Evolutionary conservation across 2,797 vertebrate genomes (phyloP), one percentile per base, ranked within the genome.

Genomic region (Pitangus sulphuratus): DNA sequence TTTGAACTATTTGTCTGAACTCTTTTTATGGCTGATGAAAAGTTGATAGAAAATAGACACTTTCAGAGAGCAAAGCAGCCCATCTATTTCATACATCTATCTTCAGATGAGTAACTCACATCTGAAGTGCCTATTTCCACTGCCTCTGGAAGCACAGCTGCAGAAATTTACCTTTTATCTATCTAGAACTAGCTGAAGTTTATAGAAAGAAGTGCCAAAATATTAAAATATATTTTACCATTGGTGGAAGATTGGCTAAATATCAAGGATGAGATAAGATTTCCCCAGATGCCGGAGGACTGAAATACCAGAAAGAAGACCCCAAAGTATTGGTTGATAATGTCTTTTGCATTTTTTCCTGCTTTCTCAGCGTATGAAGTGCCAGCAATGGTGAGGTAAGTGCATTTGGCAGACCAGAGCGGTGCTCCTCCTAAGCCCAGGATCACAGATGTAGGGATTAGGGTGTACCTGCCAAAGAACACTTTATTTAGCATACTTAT

Each of bases 231-330:
- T 25, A 51, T 91, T 70, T 95, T 98, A 99, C 99, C 98, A 97
- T 98, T 97, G 10, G 26, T 95, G 50, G 97, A 64, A 65, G 97
- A 98, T 94, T 99, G 98, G 58, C 98, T 97, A 11, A 99, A 98
- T 92, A 99, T 98, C 87, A 99, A 98, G 4, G 99, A 99, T 4
- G 99, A 99, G 97, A 99, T 99, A 92, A 99, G 98, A 97, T 99
- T 99, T 76, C 99, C 99, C 98, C 99, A 99, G 60, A 99, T 98
- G 1, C 98, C 98, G 0, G 99, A 98, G 1, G 99, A 99, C 97
- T 99, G 99, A 71, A 99, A 99, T 82, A 99, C 98, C 92, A 99
- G 98, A 76, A 99, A 99, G 98, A 99, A 99, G 95, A 99, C 93
- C 79, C 99, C 99, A 20, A 99, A 99, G 90, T 99, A 99, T 25